A percentile compares a stretch with the other conserved stretches of the same genome.
These are phyloP conservation scores for Cotesia vestalis DNA, from an alignment of 1,140 invertebrate genomes.

Conservation along the genomic window DNA sequence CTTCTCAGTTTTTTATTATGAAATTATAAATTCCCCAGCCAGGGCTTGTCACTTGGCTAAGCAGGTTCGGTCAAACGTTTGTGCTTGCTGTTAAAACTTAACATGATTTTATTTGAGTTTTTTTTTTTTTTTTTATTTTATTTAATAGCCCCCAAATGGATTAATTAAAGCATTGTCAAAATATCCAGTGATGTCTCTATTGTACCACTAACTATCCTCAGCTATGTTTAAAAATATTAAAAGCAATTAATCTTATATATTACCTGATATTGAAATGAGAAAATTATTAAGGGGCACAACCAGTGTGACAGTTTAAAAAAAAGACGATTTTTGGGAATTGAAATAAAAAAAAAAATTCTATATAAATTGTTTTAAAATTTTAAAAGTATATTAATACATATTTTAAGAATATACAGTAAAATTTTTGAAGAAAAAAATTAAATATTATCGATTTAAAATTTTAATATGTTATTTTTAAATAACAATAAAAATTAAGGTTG, in stretches of 20 bases:
- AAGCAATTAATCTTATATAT: slow-evolving; percentile 4
- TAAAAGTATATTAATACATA: no score
- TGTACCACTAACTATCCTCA: slow-evolving; percentile 51
- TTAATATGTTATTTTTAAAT: no score
- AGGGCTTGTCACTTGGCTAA: slow-evolving; percentile 96
- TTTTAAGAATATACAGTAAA: no score
- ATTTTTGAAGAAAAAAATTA: no score
- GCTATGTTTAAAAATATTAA: slow-evolving; percentile 27
- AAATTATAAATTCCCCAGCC: slow-evolving; percentile 97
- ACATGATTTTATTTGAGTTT: slow-evolving; percentile 11
- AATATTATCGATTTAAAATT: no score
- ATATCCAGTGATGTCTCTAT: slow-evolving; percentile 36
- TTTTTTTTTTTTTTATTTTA: slow-evolving; percentile 27
- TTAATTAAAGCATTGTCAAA: slow-evolving; percentile 17
- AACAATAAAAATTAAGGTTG: no score
- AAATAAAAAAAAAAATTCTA: no score
- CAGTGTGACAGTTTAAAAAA: no score
- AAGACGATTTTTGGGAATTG: no score
- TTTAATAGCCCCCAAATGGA: slow-evolving; percentile 39
- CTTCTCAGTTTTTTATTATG: slow-evolving; percentile 99
- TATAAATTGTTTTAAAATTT: no score
- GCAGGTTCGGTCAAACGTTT: slow-evolving; percentile 76
- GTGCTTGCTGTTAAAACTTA: slow-evolving; percentile 33
- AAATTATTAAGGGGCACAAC: no score
- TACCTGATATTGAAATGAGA: not conserved